Evolutionary conservation across 1,140 invertebrate species (phyloP).

Genomic region (Heliconius congener): DNA sequence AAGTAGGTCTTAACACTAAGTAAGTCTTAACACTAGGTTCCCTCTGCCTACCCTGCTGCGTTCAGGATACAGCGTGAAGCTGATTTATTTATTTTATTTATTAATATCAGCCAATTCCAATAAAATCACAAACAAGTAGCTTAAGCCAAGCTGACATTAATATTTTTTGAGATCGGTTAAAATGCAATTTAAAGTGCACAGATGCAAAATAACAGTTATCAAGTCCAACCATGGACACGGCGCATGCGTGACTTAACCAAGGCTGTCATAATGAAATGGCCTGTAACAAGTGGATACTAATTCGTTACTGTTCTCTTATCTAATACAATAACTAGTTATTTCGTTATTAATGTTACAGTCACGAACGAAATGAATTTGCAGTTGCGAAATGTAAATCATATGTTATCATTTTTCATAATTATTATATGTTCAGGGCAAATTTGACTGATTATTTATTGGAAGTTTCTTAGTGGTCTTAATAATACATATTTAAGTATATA

Average conservation of each 20-base stretch:
- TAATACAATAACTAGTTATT: conserved; percentile 72
- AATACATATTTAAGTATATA: background rate
- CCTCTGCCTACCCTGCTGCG: no score
- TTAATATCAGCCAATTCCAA: no score
- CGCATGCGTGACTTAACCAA: conserved; percentile 62
- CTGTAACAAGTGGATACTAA: conserved; percentile 47
- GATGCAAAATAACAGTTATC: conserved; percentile 38
- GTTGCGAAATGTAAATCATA: conserved; percentile 51
- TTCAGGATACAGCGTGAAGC: no score
- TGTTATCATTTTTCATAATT: conserved; percentile 41
- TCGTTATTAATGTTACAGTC: conserved; percentile 63
- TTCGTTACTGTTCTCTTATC: conserved; percentile 63
- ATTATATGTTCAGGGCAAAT: conserved; percentile 19
- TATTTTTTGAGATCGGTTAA: background rate
- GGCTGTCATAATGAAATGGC: conserved; percentile 66
- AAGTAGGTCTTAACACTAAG: no score
- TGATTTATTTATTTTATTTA: no score
- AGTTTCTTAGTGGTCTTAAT: background rate
- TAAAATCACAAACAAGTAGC: no score
- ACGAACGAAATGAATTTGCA: conserved; percentile 62
- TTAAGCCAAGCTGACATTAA: no score
- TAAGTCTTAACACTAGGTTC: no score
- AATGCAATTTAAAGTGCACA: conserved; percentile 4
- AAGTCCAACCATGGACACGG: conserved; percentile 48
- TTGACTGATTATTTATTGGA: background rate